Evolutionary conservation across 2,888 invertebrate genomes (phyloP).

Genomic region (Leucophora obtusa): DNA sequence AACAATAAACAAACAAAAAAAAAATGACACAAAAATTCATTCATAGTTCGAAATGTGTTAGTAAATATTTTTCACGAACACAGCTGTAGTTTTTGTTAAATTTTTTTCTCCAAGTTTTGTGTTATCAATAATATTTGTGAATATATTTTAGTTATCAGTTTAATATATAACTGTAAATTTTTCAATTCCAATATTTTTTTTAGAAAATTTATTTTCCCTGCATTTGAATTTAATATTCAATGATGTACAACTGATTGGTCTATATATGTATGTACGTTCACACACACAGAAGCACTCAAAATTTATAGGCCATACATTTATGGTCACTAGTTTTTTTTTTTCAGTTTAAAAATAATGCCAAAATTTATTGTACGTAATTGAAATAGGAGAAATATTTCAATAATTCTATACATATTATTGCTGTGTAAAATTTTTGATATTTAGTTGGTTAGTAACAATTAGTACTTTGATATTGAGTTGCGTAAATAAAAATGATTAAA

Average conservation of each 20-base stretch:
- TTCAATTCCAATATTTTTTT: neutral
- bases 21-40: slow-evolving; percentile 48
- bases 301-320: slow-evolving; percentile 61
- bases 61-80: slow-evolving; percentile 30
- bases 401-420: slow-evolving; percentile 31
- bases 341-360: slow-evolving; percentile 41
- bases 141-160: slow-evolving; percentile 2
- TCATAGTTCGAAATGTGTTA: slow-evolving; percentile 36
- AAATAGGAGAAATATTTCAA: slow-evolving; percentile 56
- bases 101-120: neutral
- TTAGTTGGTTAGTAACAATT: neutral
- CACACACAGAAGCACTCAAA: slow-evolving; percentile 5
- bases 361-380: slow-evolving; percentile 52
- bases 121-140: neutral
- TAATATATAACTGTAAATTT: neutral
- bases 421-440: neutral
- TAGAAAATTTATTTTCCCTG: slow-evolving; percentile 28
- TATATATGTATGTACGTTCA: neutral
- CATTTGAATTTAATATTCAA: slow-evolving; percentile 56
- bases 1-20: neutral
- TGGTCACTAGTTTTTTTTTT: slow-evolving; percentile 38
- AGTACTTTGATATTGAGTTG: neutral
- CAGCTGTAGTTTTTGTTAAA: slow-evolving; percentile 16
- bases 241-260: slow-evolving; percentile 54
- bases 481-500: neutral